phyloP scores from a whole-genome alignment of 1,140 invertebrate genomes.

The Diuraphis noxia region DNA sequence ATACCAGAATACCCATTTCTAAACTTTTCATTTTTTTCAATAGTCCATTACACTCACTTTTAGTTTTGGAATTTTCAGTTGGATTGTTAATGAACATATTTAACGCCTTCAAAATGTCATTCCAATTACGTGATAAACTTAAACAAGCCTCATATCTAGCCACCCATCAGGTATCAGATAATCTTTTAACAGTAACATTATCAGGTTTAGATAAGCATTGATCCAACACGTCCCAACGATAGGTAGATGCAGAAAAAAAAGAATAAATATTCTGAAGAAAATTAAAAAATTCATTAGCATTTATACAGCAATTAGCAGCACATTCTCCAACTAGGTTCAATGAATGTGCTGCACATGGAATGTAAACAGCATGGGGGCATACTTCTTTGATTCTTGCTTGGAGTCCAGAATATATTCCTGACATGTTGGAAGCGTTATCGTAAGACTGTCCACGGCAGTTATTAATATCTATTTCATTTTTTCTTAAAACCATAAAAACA shows the following conservation, averaged over 20 bases:
- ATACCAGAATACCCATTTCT: slow-evolving; percentile 49
- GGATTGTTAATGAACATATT: slow-evolving; percentile 32
- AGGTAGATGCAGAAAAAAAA: slow-evolving; percentile 42
- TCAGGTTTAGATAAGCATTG: slow-evolving; percentile 17
- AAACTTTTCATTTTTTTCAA: slow-evolving; percentile 47
- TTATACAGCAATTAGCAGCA: slow-evolving; percentile 11
- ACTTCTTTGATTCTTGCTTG: slow-evolving; percentile 32
- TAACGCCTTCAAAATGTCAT: slow-evolving; percentile 42
- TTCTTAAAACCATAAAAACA: slow-evolving; percentile 34
- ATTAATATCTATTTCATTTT: slow-evolving; percentile 40
- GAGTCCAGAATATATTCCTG: slow-evolving; percentile 12
- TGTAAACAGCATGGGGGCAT: neutral
- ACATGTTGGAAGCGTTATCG: slow-evolving; percentile 56
- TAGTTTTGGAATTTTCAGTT: slow-evolving; percentile 12
- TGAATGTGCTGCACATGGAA: slow-evolving; percentile 39
- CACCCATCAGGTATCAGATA: slow-evolving; percentile 44
- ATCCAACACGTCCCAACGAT: slow-evolving; percentile 41
- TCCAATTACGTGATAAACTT: slow-evolving; percentile 46
- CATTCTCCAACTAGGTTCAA: slow-evolving; percentile 17
- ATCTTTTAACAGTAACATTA: slow-evolving; percentile 34
- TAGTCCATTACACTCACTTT: slow-evolving; percentile 39
- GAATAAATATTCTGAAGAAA: slow-evolving; percentile 33
- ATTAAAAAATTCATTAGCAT: slow-evolving; percentile 20
- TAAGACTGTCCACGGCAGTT: slow-evolving; percentile 57
- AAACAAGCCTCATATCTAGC: slow-evolving; percentile 51